Conservation (phyloP, 1,140 invertebrate species). For the Neodiprion virginianus region DNA sequence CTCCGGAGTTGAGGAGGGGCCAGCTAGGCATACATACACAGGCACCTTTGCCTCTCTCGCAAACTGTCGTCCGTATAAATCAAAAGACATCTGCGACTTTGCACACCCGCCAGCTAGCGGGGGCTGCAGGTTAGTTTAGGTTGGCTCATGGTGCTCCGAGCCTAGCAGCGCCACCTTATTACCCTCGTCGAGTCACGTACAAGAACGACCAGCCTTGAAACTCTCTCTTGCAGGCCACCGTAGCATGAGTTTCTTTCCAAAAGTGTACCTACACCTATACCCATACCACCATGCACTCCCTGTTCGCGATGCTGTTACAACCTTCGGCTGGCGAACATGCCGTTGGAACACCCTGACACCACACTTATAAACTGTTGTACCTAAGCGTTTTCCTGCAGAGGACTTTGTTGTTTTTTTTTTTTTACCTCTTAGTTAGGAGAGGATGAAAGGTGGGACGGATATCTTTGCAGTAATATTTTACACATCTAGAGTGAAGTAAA, state of each 20-base stretch:
- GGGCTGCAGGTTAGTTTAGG: no score
- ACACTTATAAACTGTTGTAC: no score
- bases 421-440: not conserved
- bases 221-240: not conserved
- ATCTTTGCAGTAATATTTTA: no score
- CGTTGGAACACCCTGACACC: no score
- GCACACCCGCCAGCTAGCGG: not conserved
- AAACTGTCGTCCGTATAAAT: constrained; percentile 5
- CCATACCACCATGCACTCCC: no score
- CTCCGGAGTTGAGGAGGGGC: not conserved
- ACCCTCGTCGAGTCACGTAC: not conserved
- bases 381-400: no score
- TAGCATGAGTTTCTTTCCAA: not conserved
- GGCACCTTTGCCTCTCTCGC: not conserved
- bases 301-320: no score
- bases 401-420: not conserved
- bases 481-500: no score
- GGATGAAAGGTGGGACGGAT: no score
- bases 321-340: no score
- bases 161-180: not conserved
- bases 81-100: constrained; percentile 7
- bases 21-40: no score
- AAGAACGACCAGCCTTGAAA: constrained; percentile 1
- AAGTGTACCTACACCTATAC: not conserved
- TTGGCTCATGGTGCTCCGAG: no score